These are phyloP conservation scores for Lasioglossum calceatum DNA, from an alignment of 2,888 invertebrate species.

Conservation along the genomic window DNA sequence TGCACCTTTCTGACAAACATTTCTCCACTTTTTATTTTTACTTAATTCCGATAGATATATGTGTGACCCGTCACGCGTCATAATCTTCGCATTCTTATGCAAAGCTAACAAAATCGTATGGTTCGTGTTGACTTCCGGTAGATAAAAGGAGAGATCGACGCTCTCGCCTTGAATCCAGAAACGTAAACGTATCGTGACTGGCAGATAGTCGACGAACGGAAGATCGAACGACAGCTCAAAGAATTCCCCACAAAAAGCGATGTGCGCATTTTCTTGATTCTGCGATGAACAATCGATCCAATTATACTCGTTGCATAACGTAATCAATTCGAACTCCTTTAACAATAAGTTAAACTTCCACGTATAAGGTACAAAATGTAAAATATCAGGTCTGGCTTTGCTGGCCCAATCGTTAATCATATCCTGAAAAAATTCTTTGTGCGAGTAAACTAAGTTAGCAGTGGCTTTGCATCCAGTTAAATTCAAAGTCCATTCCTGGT, in stretches of 20 bases:
- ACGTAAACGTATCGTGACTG: constrained; percentile 94
- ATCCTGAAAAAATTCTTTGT: constrained; percentile 97
- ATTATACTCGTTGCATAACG: constrained; percentile 97
- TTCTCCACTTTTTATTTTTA: constrained; percentile 90
- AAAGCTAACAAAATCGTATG: constrained; percentile 92
- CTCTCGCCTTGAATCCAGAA: constrained; percentile 98
- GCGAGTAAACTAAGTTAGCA: constrained; percentile 95
- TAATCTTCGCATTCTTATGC: constrained; percentile 94
- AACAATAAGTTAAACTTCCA: constrained; percentile 96
- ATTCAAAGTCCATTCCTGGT: constrained; percentile 97
- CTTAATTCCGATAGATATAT: constrained; percentile 86
- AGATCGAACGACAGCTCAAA: constrained; percentile 97
- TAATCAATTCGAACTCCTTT: constrained; percentile 97
- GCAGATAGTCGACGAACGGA: constrained; percentile 97
- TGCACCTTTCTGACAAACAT: constrained; percentile 89
- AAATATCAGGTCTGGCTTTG: constrained; percentile 96
- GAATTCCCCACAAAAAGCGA: constrained; percentile 97
- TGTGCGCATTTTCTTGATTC: constrained; percentile 96
- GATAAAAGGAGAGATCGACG: constrained; percentile 94
- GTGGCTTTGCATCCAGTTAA: constrained; percentile 98
- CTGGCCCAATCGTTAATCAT: constrained; percentile 98
- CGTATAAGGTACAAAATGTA: constrained; percentile 98
- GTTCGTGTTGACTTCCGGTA: constrained; percentile 96
- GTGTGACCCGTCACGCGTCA: constrained; percentile 90
- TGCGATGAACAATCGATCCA: constrained; percentile 99